These are phyloP conservation scores for Heliocidaris tuberculata DNA, from an alignment of 35 echinoderm and acorn worm genomes.

Conservation along the genomic window DNA sequence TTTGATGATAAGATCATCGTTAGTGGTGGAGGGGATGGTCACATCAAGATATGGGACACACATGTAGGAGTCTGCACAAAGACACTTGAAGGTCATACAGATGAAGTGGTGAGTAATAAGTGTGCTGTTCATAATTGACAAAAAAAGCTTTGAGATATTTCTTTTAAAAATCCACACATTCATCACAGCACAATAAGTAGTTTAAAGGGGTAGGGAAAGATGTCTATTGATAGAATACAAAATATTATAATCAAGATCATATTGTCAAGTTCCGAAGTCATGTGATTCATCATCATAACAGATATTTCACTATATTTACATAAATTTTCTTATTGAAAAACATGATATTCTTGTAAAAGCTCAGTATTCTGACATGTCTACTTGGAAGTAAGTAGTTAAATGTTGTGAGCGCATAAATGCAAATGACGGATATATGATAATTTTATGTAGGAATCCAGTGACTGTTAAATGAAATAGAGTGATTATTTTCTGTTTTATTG, in stretches of 20 bases:
- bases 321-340: neutral
- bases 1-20: slow-evolving; percentile 79
- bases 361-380: too few relatives aligned
- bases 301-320: neutral
- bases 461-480: neutral
- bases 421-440: neutral
- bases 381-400: too few relatives aligned
- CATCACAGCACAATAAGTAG: too few relatives aligned
- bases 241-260: too few relatives aligned
- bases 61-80: slow-evolving; percentile 60
- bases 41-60: slow-evolving; percentile 79
- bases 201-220: too few relatives aligned
- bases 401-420: neutral
- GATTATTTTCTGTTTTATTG: neutral
- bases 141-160: neutral
- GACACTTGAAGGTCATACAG: slow-evolving; percentile 73
- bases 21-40: slow-evolving; percentile 79
- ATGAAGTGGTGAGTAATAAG: slow-evolving; percentile 74
- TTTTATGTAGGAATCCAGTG: neutral
- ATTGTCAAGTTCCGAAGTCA: neutral
- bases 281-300: neutral
- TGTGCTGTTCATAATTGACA: neutral
- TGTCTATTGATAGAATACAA: too few relatives aligned
- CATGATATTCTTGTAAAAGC: too few relatives aligned
- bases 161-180: neutral